A percentile compares a stretch with the other conserved stretches of the same genome.
These are phyloP conservation scores for Leptopilina syphax DNA, from an alignment of 2,888 invertebrate genomes.

Conservation along the genomic window DNA sequence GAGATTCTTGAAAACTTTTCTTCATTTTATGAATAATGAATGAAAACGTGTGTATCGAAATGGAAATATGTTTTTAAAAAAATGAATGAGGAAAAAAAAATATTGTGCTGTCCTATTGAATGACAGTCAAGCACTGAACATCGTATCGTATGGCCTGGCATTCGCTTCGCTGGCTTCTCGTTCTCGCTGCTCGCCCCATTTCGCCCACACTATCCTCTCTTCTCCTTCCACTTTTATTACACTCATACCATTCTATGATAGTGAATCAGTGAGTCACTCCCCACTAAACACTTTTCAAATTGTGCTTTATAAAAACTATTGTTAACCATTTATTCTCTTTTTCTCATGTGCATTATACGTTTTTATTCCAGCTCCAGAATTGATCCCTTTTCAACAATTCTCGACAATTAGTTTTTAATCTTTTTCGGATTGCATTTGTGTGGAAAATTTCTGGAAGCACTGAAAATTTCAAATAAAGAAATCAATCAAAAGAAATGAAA, in stretches of 20 bases:
- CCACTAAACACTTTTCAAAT: constrained; percentile 1
- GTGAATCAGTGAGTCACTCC: background rate
- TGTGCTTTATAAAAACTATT: background rate
- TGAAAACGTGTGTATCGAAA: background rate
- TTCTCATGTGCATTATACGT: too few relatives aligned
- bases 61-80: background rate
- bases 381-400: too few relatives aligned
- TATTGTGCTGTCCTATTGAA: background rate
- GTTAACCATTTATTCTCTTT: too few relatives aligned
- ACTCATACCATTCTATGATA: background rate
- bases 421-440: too few relatives aligned
- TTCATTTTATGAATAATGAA: background rate
- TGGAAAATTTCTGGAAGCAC: too few relatives aligned
- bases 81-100: background rate
- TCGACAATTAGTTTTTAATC: too few relatives aligned
- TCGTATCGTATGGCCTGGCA: background rate
- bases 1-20: background rate
- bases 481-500: too few relatives aligned
- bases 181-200: background rate
- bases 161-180: constrained; percentile 3
- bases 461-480: too few relatives aligned
- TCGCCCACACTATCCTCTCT: constrained; percentile 18
- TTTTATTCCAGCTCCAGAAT: too few relatives aligned
- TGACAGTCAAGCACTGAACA: background rate
- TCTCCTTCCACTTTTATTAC: constrained; percentile 6